phyloP scores from a whole-genome alignment of 2,888 invertebrate genomes.

The Erpobdella octoculata region DNA sequence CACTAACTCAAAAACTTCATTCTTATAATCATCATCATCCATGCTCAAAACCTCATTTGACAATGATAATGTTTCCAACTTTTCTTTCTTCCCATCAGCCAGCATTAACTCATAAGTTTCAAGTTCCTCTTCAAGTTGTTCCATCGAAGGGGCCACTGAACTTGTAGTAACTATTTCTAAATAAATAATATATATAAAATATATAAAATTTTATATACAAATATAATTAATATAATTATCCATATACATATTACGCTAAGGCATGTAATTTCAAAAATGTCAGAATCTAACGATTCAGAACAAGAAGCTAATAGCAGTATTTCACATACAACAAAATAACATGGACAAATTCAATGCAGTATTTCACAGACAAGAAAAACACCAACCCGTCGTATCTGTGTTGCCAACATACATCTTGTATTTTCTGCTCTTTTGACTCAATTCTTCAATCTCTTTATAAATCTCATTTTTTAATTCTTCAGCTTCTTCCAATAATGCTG shows the following conservation, averaged over 20 bases:
- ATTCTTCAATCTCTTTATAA: slow-evolving; percentile 67
- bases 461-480: slow-evolving; percentile 77
- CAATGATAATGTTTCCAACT: too few relatives aligned
- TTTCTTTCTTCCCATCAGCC: background rate
- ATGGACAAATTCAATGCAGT: too few relatives aligned
- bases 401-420: slow-evolving; percentile 20
- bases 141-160: slow-evolving; percentile 28
- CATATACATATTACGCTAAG: too few relatives aligned
- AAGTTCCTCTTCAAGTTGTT: slow-evolving; percentile 34
- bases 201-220: too few relatives aligned
- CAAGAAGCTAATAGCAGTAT: background rate
- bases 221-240: too few relatives aligned
- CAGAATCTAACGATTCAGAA: background rate
- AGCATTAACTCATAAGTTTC: slow-evolving; percentile 29
- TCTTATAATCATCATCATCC: background rate
- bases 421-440: slow-evolving; percentile 25
- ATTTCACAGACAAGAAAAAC: background rate
- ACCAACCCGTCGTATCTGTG: background rate
- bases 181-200: background rate
- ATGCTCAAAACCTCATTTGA: too few relatives aligned
- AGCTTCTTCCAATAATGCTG: slow-evolving; percentile 56
- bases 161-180: background rate
- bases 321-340: too few relatives aligned
- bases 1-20: background rate
- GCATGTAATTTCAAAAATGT: background rate